phyloP scores from a whole-genome alignment of 2,113 vertebrate species.

The Maccullochella peelii region DNA sequence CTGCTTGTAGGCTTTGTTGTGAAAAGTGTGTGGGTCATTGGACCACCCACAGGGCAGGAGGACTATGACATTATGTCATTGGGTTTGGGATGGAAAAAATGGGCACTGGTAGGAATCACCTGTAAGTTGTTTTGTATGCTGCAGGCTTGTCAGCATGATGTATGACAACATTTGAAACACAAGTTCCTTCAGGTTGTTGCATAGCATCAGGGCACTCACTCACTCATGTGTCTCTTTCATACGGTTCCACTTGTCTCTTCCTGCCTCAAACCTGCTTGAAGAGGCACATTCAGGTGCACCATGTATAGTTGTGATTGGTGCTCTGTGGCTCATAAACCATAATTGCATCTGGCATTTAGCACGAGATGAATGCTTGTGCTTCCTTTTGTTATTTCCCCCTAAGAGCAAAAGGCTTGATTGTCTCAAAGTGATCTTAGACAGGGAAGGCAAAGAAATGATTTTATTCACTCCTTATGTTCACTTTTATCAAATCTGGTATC shows the following conservation, averaged over 20 bases:
- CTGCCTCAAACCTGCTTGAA: slow-evolving; percentile 24
- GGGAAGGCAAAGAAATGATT: slow-evolving; percentile 2
- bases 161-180: slow-evolving; percentile 15
- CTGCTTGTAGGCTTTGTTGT: not conserved
- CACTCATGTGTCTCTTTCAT: not conserved
- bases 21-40: not conserved
- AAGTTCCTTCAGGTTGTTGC: slow-evolving; percentile 6
- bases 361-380: slow-evolving; percentile 69
- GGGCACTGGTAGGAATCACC: no score
- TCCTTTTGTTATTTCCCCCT: slow-evolving; percentile 52
- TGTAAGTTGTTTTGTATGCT: not conserved
- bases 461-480: not conserved
- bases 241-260: not conserved
- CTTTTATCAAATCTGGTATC: slow-evolving; percentile 9
- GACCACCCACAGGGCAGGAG: not conserved
- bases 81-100: not conserved
- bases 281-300: slow-evolving; percentile 28
- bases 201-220: not conserved
- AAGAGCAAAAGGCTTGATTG: slow-evolving; percentile 63
- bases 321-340: slow-evolving; percentile 65
- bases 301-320: slow-evolving; percentile 59
- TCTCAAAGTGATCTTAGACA: slow-evolving; percentile 56
- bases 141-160: slow-evolving; percentile 6
- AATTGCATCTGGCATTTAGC: slow-evolving; percentile 78
- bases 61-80: not conserved